Evolutionary conservation across 2,888 invertebrate species (phyloP), one percentile per base, ranked within the genome.

Genomic region (Epistrophe eligans): DNA sequence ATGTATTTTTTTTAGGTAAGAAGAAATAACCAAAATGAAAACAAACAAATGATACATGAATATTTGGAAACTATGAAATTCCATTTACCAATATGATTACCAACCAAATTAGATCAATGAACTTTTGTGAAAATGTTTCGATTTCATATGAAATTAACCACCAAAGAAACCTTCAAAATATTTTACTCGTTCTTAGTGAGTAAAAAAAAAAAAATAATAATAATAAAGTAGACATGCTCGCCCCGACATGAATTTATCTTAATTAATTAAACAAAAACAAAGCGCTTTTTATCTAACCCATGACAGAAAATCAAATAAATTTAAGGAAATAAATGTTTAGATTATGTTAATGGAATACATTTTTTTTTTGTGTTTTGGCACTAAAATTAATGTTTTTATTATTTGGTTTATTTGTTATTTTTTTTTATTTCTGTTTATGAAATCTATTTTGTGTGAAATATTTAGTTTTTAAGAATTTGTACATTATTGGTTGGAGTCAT

Each of bases 271-370:
- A 45, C 6, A 45, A 28, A 11, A 64, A 64, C 64, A 64, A 64
- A 64, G 15, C 28, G 10, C 5, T 11, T 28, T 64, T 64, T 17
- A 64, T 45, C 11, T 64, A 64, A 64, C 64, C 28, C 32, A 64
- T 10, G 32, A n/a, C 45, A 43, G 15, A 11, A 2, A 17, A 9
- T 6, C 10, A 45, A 43, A 64, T 64, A 64, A 64, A 64, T 64
- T 64, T 45, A 45, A 45, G 45, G 43, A 64, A 64, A 64, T 64
- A 45, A 64, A 64, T 64, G 64, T 64, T 64, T 2, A 32, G 32
- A 45, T 64, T 64, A 64, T 64, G 64, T 45, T 64, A 64, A 64
- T 43, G 11, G 28, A 45, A 28, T 17, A n/a, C 10, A 24, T 32
- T 43, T 28, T 17, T 11, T 40, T 24, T 19, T 24, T 40, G 4